phyloP scores from a whole-genome alignment of 2,888 invertebrate species.

The Caenorhabditis macrosperma region DNA sequence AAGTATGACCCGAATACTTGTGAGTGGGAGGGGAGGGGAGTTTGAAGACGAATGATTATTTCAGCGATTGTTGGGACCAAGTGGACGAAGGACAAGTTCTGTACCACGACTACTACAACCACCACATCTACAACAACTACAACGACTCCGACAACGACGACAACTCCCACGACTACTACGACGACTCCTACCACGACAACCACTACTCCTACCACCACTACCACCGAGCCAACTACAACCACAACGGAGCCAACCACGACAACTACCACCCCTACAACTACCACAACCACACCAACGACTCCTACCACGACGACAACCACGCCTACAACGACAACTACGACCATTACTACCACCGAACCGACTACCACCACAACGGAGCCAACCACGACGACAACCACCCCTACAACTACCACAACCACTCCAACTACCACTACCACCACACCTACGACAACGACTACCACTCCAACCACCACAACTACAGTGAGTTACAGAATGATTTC shows the following conservation, averaged over 20 bases:
- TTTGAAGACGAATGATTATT: background rate
- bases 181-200: slow-evolving; percentile 3
- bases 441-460: background rate
- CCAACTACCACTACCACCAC: background rate
- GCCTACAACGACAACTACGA: background rate
- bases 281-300: background rate
- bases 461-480: background rate
- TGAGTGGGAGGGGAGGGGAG: background rate
- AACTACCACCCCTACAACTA: background rate
- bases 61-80: slow-evolving; percentile 14
- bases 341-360: background rate
- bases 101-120: slow-evolving; percentile 5
- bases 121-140: slow-evolving; percentile 2
- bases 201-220: slow-evolving; percentile 8
- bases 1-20: slow-evolving; percentile 36
- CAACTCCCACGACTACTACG: background rate
- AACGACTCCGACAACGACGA: background rate
- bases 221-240: slow-evolving; percentile 8
- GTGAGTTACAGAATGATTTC: too few relatives aligned
- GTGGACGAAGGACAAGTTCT: background rate
- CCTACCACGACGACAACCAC: background rate
- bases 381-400: background rate
- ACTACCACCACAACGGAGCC: slow-evolving; percentile 7
- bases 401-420: background rate
- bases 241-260: slow-evolving; percentile 5